A percentile compares a stretch with the other conserved stretches of the same genome.
Conservation (phyloP, 2,888 invertebrate genomes). For the Helicoverpa assulta region DNA sequence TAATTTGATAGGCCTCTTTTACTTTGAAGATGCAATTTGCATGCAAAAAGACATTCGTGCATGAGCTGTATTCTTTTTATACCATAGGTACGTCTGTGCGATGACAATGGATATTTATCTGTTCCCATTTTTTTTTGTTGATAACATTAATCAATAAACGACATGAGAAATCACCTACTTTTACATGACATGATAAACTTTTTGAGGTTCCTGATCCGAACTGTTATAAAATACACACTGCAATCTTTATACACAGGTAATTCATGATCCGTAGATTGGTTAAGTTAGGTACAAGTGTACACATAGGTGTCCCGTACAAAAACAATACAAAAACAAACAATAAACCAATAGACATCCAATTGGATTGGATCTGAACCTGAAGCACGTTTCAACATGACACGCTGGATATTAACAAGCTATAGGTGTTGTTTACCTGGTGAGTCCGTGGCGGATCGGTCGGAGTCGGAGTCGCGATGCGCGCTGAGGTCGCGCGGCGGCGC, state of each 20-base stretch:
- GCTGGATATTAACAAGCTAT: neutral
- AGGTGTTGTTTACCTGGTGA: slow-evolving; percentile 83
- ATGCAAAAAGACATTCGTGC: neutral
- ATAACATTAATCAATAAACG: too few relatives aligned
- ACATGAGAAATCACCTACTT: too few relatives aligned
- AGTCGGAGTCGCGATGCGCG: slow-evolving; percentile 89
- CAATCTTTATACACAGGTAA: neutral
- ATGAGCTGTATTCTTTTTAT: neutral
- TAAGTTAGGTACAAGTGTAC: too few relatives aligned
- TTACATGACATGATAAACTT: too few relatives aligned
- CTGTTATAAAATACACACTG: too few relatives aligned
- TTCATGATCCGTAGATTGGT: neutral
- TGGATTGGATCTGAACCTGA: too few relatives aligned
- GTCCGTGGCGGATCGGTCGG: slow-evolving; percentile 90
- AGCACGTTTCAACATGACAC: too few relatives aligned
- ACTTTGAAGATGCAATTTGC: neutral
- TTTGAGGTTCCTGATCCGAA: too few relatives aligned
- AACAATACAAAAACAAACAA: neutral
- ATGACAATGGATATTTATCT: neutral
- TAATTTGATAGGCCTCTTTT: neutral
- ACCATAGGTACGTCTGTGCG: neutral
- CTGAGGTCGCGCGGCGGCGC: slow-evolving; percentile 90
- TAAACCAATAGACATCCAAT: neutral
- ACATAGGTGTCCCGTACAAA: neutral
- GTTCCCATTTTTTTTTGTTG: neutral